A percentile compares a stretch with the other conserved stretches of the same genome.
Evolutionary conservation across 2,888 invertebrate genomes (phyloP).

Genomic region (Stenodema calcarata): DNA sequence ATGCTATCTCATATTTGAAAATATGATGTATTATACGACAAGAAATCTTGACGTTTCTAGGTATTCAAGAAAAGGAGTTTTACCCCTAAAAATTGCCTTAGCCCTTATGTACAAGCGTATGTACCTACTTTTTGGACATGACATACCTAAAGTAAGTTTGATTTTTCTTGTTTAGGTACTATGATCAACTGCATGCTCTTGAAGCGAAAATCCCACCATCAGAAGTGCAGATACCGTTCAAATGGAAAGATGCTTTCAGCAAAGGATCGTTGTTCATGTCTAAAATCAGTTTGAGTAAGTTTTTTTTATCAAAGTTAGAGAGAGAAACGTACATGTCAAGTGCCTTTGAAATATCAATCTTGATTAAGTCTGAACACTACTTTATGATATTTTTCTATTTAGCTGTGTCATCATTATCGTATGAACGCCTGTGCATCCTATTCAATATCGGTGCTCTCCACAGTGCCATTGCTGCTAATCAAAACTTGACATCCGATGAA

Average conservation of each 20-base stretch:
- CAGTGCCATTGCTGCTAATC: constrained; percentile 83
- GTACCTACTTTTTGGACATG: no score
- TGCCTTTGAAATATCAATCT: no score
- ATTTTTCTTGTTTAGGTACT: constrained; percentile 73
- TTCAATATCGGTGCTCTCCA: constrained; percentile 97
- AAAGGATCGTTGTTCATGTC: constrained; percentile 93
- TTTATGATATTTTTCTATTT: constrained; percentile 55
- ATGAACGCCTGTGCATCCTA: constrained; percentile 92
- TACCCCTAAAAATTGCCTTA: no score
- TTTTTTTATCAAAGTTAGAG: background rate
- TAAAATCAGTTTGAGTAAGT: constrained; percentile 88
- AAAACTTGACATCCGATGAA: constrained; percentile 88
- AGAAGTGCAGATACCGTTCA: constrained; percentile 95
- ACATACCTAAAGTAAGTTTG: no score
- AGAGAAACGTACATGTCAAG: no score
- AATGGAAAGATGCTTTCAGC: constrained; percentile 99
- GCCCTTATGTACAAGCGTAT: no score
- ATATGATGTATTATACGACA: no score
- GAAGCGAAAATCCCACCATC: constrained; percentile 93
- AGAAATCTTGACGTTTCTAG: no score
- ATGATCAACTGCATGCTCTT: constrained; percentile 91
- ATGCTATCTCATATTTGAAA: no score
- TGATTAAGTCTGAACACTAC: background rate
- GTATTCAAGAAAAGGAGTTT: no score
- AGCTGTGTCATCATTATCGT: constrained; percentile 89